Evolutionary conservation across 2,797 vertebrate genomes (phyloP).

Genomic region (Galagoides demidoff): DNA sequence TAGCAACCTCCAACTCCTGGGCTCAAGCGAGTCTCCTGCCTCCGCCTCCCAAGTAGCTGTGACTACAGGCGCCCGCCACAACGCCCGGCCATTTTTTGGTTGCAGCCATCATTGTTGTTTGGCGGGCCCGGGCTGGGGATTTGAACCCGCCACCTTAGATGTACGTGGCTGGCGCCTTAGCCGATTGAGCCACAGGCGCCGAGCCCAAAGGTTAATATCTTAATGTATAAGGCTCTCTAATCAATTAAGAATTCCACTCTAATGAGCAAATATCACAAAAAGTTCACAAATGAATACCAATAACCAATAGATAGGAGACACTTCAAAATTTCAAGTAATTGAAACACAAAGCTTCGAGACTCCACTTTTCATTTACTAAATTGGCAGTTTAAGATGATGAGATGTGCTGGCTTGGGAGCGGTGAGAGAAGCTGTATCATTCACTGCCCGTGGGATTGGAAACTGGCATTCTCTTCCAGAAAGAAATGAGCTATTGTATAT

Average conservation of each 20-base stretch:
- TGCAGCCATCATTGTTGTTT: too few relatives aligned
- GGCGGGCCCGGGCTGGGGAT: too few relatives aligned
- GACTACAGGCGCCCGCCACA: too few relatives aligned
- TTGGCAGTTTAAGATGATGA: background rate
- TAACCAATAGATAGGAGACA: background rate
- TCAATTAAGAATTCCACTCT: background rate
- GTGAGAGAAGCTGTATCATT: accelerated
- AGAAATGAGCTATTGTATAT: background rate
- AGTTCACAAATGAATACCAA: background rate
- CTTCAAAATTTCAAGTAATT: background rate
- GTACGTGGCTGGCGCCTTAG: too few relatives aligned
- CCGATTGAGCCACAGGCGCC: too few relatives aligned
- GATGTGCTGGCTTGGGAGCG: background rate
- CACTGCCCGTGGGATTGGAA: too few relatives aligned
- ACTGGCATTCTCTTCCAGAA: background rate
- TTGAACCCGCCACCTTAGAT: too few relatives aligned
- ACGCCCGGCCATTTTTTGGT: too few relatives aligned
- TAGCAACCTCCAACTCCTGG: too few relatives aligned
- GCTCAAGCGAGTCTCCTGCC: too few relatives aligned
- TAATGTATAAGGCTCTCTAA: background rate
- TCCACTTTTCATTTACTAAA: background rate
- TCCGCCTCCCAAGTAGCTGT: too few relatives aligned
- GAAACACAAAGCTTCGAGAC: background rate
- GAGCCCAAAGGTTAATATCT: background rate
- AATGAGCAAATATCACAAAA: background rate